Base-by-base conservation (phyloP, 2,113 vertebrate genomes). In the Panurus biarmicus region DNA sequence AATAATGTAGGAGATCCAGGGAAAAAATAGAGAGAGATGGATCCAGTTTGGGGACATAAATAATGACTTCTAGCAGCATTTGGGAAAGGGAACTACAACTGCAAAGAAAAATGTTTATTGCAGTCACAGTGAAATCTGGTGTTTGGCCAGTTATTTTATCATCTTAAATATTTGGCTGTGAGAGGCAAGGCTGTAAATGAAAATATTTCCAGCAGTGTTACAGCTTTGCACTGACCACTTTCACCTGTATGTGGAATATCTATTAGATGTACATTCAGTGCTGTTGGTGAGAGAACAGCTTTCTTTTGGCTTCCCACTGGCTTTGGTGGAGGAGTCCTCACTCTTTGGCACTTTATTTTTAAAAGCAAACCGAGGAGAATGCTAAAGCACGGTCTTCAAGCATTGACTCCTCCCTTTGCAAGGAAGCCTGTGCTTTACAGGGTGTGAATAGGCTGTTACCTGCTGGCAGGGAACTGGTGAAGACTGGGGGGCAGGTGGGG, bases 131-230 rank as follows among this genome's bases (percentile, higher is more conserved):
- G 45, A 69, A 85, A 95, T 93, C 69, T 44, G 1, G 38, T 96
- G 89, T 95, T 61, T n/a, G 83, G 76, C 69, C 76, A 87, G 71
- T 96, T 95, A 90, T 90, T 78, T 96, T 95, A 86, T 95, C 67
- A 92, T 92, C 77, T 91, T 88, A 96, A 96, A 94, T 84, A 95
- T 85, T 94, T 95, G 87, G 38, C 95, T 92, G 72, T 85, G 71
- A 94, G 85, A 95, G 67, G 65, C 57, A 87, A 85, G 58, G 67
- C 33, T 64, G 47, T 75, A 78, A 77, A 56, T 61, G 64, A 33
- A 69, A 79, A 17, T 50, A 57, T 91, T 91, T 61, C 62, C 58
- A 83, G 19, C 71, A 53, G 24, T 5, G 11, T 45, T 50, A 47
- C 21, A 83, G 50, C 66, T 93, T 79, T 87, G n/a, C 44, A 44